Percentiles rank a stretch among this genome's conserved stretches.
Conservation (phyloP, 1,140 invertebrate species). For the Mamestra configurata region DNA sequence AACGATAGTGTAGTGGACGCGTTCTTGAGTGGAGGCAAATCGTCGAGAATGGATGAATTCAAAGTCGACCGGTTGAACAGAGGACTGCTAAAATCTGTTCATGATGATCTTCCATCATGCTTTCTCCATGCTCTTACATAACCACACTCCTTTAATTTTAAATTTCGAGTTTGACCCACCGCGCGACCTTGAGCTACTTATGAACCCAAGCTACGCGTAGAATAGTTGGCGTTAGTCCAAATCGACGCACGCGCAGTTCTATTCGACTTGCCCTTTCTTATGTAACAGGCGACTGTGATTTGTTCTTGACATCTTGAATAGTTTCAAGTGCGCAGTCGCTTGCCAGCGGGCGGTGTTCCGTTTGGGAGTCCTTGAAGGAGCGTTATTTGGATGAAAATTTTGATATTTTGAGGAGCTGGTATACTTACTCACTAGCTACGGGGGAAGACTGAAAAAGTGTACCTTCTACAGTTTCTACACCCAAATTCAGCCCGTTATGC, state of each 20-base stretch:
- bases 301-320: slow-evolving; percentile 15
- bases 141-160: slow-evolving; percentile 15
- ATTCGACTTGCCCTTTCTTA: slow-evolving; percentile 44
- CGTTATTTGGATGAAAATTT: no score
- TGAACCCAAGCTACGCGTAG: slow-evolving; percentile 23
- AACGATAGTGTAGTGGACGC: no score
- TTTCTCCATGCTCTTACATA: slow-evolving; percentile 1
- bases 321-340: slow-evolving; percentile 33
- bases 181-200: slow-evolving; percentile 38
- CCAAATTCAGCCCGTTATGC: no score
- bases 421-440: no score
- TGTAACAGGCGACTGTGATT: slow-evolving; percentile 30
- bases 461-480: no score
- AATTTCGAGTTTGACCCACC: slow-evolving; percentile 41
- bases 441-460: no score
- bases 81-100: no score
- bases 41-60: no score
- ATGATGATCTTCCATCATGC: no score
- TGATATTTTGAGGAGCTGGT: no score
- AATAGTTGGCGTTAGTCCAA: slow-evolving; percentile 38
- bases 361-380: neutral
- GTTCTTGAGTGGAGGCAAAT: no score
- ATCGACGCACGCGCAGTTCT: slow-evolving; percentile 21
- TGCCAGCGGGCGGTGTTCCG: neutral
- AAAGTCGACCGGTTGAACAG: no score